Conservation (phyloP, 2,888 invertebrate genomes). For the Peribatodes rhomboidaria region DNA sequence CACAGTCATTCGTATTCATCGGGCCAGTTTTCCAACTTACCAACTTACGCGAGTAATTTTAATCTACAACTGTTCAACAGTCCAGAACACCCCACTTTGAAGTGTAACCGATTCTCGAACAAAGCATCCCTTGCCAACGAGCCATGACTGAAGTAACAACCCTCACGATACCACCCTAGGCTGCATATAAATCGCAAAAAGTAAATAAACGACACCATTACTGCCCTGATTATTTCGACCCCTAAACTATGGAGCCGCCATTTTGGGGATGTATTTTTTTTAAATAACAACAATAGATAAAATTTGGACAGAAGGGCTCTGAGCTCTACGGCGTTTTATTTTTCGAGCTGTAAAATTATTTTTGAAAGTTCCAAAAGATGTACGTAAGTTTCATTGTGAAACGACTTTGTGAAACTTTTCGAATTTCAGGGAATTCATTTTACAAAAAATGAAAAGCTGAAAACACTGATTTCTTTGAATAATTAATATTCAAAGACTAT, state of each 20-base stretch:
- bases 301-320: neutral
- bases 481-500: too few species aligned
- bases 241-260: slow-evolving; percentile 71
- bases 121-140: slow-evolving; percentile 74
- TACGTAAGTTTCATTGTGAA: too few species aligned
- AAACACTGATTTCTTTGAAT: too few species aligned
- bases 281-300: neutral
- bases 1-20: too few species aligned
- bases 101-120: slow-evolving; percentile 44
- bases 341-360: too few species aligned
- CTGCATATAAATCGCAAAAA: slow-evolving; percentile 80
- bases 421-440: too few species aligned
- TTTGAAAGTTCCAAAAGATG: too few species aligned
- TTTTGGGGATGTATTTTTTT: slow-evolving; percentile 61
- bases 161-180: slow-evolving; percentile 60
- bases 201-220: slow-evolving; percentile 84
- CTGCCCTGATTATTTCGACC: slow-evolving; percentile 83
- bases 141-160: slow-evolving; percentile 72
- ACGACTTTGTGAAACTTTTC: too few species aligned
- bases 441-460: too few species aligned
- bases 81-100: slow-evolving; percentile 39
- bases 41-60: slow-evolving; percentile 25
- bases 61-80: slow-evolving; percentile 44
- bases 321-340: too few species aligned
- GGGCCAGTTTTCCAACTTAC: neutral